Conservation (phyloP, 2,797 vertebrate genomes). For the Myotis myotis region DNA sequence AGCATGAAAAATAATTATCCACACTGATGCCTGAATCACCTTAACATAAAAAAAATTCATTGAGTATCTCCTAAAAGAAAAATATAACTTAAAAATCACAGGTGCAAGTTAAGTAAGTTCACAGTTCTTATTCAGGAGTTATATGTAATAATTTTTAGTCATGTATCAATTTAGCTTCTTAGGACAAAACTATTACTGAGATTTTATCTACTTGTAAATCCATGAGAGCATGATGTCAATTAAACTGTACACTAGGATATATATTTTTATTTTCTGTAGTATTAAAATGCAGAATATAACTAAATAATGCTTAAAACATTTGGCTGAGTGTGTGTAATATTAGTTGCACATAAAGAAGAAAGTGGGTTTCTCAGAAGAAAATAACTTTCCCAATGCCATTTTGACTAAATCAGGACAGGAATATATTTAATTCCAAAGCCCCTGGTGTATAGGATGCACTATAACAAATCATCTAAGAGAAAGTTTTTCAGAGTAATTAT, state of each 20-base stretch:
- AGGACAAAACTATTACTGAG: not conserved
- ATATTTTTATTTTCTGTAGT: not conserved
- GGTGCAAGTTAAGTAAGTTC: not conserved
- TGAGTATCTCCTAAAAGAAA: conserved; percentile 57
- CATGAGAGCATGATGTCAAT: not conserved
- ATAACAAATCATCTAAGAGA: not conserved
- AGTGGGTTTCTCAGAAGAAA: not conserved
- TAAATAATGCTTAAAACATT: not conserved
- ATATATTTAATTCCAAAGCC: not conserved
- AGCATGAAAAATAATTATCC: conserved; percentile 63
- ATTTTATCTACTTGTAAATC: not conserved
- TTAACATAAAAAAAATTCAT: conserved; percentile 22
- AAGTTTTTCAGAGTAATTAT: not conserved
- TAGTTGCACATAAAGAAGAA: not conserved
- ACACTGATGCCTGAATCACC: conserved; percentile 13
- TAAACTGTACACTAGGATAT: not conserved
- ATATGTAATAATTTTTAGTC: not conserved
- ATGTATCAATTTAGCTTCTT: not conserved
- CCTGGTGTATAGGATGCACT: not conserved
- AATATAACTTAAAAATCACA: conserved; percentile 56
- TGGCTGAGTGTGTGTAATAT: not conserved
- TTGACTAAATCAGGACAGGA: not conserved
- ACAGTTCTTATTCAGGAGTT: not conserved
- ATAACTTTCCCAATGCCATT: not conserved
- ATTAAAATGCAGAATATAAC: not conserved